A percentile compares a stretch with the other conserved stretches of the same genome.
Conservation (phyloP, 2,113 vertebrate species). For the Apeltes quadracus region DNA sequence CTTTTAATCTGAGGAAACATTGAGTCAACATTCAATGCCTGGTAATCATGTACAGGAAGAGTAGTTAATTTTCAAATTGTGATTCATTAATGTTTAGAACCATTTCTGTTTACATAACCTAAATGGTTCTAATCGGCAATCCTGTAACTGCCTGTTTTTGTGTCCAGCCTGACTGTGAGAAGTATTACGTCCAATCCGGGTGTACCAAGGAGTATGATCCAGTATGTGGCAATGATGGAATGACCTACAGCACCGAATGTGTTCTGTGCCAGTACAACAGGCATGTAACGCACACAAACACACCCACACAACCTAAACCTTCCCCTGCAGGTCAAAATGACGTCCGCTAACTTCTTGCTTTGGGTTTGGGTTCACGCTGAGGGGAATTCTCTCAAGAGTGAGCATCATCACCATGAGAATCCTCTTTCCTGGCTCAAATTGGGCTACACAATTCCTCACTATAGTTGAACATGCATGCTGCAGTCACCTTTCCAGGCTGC, state of each 20-base stretch:
- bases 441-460: too few relatives aligned
- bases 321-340: too few relatives aligned
- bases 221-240: slow-evolving; percentile 70
- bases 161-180: slow-evolving; percentile 35
- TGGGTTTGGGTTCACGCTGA: too few relatives aligned
- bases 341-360: too few relatives aligned
- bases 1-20: not conserved
- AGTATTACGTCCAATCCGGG: not conserved
- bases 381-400: too few relatives aligned
- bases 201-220: slow-evolving; percentile 66
- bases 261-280: slow-evolving; percentile 62
- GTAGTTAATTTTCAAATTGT: not conserved
- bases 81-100: not conserved
- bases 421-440: too few relatives aligned
- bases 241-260: slow-evolving; percentile 65
- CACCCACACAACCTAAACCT: not conserved
- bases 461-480: too few relatives aligned
- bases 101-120: not conserved
- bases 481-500: too few relatives aligned
- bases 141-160: not conserved
- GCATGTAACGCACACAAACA: slow-evolving; percentile 34
- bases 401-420: too few relatives aligned
- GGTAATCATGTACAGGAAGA: not conserved
- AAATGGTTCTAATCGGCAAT: not conserved
- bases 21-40: not conserved